These are phyloP conservation scores for Apamea crenata DNA, from an alignment of 2,888 invertebrate genomes.

Conservation along the genomic window DNA sequence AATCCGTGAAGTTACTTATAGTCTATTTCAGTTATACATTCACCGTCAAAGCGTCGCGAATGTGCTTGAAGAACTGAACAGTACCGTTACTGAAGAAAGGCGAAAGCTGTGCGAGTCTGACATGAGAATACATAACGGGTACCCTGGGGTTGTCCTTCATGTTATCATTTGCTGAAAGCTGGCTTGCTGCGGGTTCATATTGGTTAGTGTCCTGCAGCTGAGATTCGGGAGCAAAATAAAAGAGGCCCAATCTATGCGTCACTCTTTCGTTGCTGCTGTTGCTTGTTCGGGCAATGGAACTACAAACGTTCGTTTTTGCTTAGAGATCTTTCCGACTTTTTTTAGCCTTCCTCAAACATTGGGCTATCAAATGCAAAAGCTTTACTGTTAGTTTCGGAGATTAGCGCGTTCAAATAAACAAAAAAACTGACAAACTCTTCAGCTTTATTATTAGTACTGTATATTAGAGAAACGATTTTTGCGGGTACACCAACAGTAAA, in stretches of 20 bases:
- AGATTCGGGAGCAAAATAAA: background rate
- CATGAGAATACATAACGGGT: conserved; percentile 41
- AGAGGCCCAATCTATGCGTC: no score
- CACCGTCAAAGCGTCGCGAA: conserved; percentile 22
- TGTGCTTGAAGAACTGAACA: conserved; percentile 17
- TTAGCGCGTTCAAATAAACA: background rate
- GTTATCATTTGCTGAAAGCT: background rate
- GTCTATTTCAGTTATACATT: conserved; percentile 31
- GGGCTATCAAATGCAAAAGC: background rate
- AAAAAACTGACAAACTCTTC: background rate
- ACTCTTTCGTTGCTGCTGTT: no score
- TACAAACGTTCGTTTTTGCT: no score
- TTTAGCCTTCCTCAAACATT: background rate
- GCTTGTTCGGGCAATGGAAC: no score
- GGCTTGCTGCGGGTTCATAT: background rate
- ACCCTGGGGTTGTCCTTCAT: background rate
- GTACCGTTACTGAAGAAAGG: conserved; percentile 53
- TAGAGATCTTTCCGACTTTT: no score
- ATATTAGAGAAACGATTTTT: background rate
- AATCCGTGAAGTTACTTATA: conserved; percentile 1
- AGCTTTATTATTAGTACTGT: background rate
- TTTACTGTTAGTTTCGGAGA: background rate
- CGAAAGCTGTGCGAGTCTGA: conserved; percentile 1
- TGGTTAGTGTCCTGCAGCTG: conserved; percentile 1
- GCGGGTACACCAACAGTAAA: background rate